Conservation (phyloP, 2,888 invertebrate species). For the Morinoia aosen region DNA sequence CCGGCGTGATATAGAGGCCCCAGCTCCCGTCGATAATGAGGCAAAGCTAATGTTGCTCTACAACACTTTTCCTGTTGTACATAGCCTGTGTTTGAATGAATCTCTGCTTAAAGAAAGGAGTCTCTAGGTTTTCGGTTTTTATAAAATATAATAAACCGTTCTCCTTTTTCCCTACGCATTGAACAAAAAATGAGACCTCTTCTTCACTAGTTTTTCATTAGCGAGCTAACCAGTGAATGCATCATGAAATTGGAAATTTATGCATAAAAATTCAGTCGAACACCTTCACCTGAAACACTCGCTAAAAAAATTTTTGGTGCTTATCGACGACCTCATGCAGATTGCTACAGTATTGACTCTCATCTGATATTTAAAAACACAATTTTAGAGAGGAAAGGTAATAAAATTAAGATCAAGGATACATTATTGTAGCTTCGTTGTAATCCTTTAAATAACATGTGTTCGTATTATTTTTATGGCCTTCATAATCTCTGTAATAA, state of each 20-base stretch:
- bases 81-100: background rate
- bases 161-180: background rate
- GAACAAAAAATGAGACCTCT: background rate
- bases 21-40: background rate
- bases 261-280: background rate
- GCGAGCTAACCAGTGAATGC: background rate
- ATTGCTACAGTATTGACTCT: background rate
- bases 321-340: background rate
- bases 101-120: background rate
- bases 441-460: too few relatives aligned
- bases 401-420: too few relatives aligned
- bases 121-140: too few relatives aligned
- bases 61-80: background rate
- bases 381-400: too few relatives aligned
- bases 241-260: background rate
- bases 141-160: background rate
- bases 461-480: too few relatives aligned
- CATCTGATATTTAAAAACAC: too few relatives aligned
- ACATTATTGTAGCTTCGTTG: too few relatives aligned
- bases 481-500: too few relatives aligned
- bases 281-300: background rate
- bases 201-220: background rate
- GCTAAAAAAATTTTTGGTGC: background rate
- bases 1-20: background rate
- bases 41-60: conserved; percentile 4